A percentile compares a stretch with the other conserved stretches of the same genome.
Conservation (phyloP, 2,113 vertebrate genomes). For the Camarhynchus parvulus region DNA sequence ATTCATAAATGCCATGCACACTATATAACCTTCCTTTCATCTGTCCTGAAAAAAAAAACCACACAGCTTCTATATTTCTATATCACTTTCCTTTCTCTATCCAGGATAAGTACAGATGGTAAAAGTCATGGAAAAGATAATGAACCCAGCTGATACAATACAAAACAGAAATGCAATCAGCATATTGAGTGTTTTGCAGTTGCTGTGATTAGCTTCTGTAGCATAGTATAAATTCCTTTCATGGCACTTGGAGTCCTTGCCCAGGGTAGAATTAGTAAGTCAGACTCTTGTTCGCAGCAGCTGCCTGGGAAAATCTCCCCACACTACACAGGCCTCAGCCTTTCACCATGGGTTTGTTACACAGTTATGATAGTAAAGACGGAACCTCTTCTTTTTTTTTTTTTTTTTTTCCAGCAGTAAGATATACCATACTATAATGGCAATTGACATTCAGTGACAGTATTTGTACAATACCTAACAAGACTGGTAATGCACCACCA, state of each 20-base stretch:
- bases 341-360: not conserved
- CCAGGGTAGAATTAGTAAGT: not conserved
- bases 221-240: not conserved
- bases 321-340: not conserved
- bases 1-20: not conserved
- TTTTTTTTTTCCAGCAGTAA: not conserved
- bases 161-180: not conserved
- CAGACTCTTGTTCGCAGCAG: not conserved
- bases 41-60: not conserved
- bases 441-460: not conserved
- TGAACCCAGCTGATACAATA: not conserved
- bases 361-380: not conserved
- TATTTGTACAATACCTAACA: not conserved
- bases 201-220: not conserved
- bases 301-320: not conserved
- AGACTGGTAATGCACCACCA: not conserved
- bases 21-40: not conserved
- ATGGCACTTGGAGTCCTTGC: not conserved
- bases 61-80: too few relatives aligned
- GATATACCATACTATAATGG: not conserved
- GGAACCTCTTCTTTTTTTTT: not conserved
- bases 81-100: not conserved
- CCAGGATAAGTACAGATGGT: not conserved
- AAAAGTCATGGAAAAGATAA: not conserved
- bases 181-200: not conserved